phyloP scores from a whole-genome alignment of 30 jellyfish, hydroid and myxozoan genomes.

The Mastigias papua region DNA sequence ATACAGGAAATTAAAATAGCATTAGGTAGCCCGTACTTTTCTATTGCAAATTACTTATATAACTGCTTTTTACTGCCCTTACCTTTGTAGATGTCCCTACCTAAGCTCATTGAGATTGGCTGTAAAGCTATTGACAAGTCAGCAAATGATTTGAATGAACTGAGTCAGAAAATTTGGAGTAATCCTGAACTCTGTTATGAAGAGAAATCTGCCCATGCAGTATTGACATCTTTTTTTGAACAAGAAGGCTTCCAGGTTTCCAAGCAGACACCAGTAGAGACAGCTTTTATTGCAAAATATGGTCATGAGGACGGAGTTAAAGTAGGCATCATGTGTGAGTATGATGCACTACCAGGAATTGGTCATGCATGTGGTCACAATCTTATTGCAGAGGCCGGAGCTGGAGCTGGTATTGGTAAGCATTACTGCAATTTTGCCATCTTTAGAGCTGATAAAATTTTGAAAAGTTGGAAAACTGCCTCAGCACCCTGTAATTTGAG shows the following conservation, averaged over 20 bases:
- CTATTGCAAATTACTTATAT: background rate
- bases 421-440: no score
- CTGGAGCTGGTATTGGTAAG: constrained; percentile 78
- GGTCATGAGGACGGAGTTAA: constrained; percentile 74
- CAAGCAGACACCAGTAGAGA: constrained; percentile 70
- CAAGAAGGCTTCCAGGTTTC: constrained; percentile 72
- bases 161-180: constrained; percentile 68
- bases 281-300: constrained; percentile 77
- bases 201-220: constrained; percentile 76
- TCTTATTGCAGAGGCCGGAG: constrained; percentile 87
- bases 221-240: constrained; percentile 64
- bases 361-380: constrained; percentile 95
- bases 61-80: background rate
- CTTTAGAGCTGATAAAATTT: no score
- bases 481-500: no score
- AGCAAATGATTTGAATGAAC: constrained; percentile 50
- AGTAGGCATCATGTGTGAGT: constrained; percentile 83
- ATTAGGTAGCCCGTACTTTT: background rate
- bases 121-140: constrained; percentile 53
- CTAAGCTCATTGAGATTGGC: constrained; percentile 45
- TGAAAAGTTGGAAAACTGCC: no score
- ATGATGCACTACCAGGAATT: constrained; percentile 88
- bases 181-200: constrained; percentile 75
- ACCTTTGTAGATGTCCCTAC: background rate
- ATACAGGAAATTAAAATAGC: no score